Evolutionary conservation across 1,140 invertebrate genomes (phyloP), one percentile per base, ranked within the genome.

Genomic region (Pseudomyrmex concolor): DNA sequence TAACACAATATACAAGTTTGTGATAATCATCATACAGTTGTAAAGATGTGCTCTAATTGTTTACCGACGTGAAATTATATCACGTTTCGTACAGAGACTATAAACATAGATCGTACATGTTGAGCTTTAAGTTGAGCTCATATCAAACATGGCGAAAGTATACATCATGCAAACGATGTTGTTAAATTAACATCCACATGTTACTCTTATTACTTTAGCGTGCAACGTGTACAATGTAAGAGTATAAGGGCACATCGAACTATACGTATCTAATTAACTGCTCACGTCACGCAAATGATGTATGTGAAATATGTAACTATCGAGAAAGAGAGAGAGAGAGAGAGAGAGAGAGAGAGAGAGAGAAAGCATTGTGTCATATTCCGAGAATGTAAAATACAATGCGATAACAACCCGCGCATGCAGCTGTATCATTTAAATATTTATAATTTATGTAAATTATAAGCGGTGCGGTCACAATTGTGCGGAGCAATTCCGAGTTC

Each of bases 161-260:
- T 60, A 45, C 15, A 62, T 48, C 10, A 68, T 55, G 34, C 51
- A 55, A 78, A 78, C 10, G 50, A 78, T 78, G 19, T 68, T 45
- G 63, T n/a, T n/a, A 68, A 78, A 78, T 78, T 78, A 68, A 68
- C 63, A 25, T 19, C 66, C 17, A 77, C 43, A 12, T 15, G 10
- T 70, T 57, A 45, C 19, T 45, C 63, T 59, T 54, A 19, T 70
- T 59, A 70, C 43, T 25, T 34, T 8, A 70, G 2, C 5, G 7
- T 48, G 15, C 15, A 67, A 77, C 17, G 7, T 55, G 22, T 57
- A 25, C 50, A 25, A 43, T 34, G 8, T 25, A 43, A 68, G 74
- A 68, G 34, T 64, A 68, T 15, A 76, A 1, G 25, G 2, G 17
- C 22, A 22, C 57, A 63, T 57, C 51, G 19, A 68, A 48, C 51